Conservation (phyloP, 2,113 vertebrate genomes). For the Cheilinus undulatus region DNA sequence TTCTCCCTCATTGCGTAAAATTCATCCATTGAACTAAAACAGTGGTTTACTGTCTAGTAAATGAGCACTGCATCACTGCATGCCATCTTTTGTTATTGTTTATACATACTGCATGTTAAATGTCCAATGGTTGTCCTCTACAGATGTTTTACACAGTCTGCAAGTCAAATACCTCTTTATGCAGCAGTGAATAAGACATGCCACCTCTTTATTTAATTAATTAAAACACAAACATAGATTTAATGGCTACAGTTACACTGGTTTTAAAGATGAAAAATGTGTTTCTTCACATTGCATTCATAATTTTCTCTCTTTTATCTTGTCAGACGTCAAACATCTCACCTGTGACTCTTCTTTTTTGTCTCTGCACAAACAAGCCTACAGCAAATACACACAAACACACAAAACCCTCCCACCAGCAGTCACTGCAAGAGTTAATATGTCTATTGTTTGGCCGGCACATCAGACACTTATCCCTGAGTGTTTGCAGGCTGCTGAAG, state of each 20-base stretch:
- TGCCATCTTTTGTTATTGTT: no score
- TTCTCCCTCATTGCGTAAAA: no score
- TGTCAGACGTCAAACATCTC: constrained; percentile 1
- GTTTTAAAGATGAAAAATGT: not conserved
- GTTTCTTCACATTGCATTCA: not conserved
- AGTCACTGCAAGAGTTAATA: constrained; percentile 50
- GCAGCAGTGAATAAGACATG: not conserved
- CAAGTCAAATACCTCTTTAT: not conserved
- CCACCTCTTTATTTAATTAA: no score
- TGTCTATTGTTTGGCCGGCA: constrained; percentile 70
- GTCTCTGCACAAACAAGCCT: constrained; percentile 7
- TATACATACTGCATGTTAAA: no score
- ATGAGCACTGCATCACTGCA: no score
- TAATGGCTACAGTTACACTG: not conserved
- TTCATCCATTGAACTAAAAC: no score
- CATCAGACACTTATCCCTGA: constrained; percentile 70
- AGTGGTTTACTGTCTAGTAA: no score
- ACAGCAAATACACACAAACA: constrained; percentile 32
- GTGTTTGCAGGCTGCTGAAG: constrained; percentile 69
- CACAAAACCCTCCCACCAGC: constrained; percentile 40
- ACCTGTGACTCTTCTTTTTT: not conserved
- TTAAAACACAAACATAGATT: no score
- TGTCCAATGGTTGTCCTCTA: no score
- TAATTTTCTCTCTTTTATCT: not conserved
- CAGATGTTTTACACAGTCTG: no score